These are phyloP conservation scores for Melanchra persicariae DNA, from an alignment of 2,888 invertebrate species.

Conservation along the genomic window DNA sequence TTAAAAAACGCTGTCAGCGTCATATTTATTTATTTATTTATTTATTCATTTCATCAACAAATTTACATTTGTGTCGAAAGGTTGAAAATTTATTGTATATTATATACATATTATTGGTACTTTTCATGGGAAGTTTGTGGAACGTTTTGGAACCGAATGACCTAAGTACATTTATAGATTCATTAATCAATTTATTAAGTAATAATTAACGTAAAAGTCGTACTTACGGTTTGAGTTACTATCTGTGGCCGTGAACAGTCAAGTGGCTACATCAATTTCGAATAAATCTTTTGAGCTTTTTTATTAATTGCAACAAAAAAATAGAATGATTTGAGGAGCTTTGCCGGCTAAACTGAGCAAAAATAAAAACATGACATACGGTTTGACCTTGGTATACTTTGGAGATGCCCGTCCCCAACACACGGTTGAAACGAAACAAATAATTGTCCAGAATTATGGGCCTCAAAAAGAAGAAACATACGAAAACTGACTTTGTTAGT, in stretches of 20 bases:
- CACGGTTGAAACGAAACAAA: background rate
- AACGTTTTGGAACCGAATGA: background rate
- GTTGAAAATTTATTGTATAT: no score
- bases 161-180: background rate
- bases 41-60: no score
- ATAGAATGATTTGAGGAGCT: background rate
- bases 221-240: slow-evolving; percentile 18
- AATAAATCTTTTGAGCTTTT: no score
- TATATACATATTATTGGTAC: background rate
- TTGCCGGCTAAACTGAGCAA: slow-evolving; percentile 1
- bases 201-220: no score
- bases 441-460: no score
- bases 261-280: no score
- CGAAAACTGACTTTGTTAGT: no score
- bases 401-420: background rate
- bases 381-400: slow-evolving; percentile 27
- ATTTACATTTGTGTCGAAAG: no score
- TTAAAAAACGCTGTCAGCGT: background rate
- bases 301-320: background rate
- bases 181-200: background rate
- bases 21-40: no score
- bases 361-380: slow-evolving; percentile 20
- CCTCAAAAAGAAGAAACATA: background rate
- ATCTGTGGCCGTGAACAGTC: no score
- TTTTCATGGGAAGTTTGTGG: background rate